A percentile compares a stretch with the other conserved stretches of the same genome.
Conservation (phyloP, 2,113 vertebrate genomes). For the Empidonax traillii region DNA sequence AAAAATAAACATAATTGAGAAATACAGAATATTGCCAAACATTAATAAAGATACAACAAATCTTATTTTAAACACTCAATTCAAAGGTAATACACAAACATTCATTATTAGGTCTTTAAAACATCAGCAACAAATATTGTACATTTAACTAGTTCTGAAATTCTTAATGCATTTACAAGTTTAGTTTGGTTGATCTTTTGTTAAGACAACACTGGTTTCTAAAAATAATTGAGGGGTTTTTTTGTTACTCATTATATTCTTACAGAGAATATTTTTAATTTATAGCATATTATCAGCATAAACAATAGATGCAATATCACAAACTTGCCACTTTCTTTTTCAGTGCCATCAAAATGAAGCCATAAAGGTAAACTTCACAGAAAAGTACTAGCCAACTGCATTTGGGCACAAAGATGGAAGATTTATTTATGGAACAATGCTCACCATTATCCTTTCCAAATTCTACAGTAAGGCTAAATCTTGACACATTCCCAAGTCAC, state of each 20-base stretch:
- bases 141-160: neutral
- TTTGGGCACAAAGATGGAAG: constrained; percentile 19
- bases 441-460: constrained; percentile 49
- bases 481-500: constrained; percentile 43
- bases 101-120: neutral
- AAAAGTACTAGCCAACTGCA: constrained; percentile 24
- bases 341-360: constrained; percentile 27
- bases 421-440: constrained; percentile 56
- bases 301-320: constrained; percentile 10
- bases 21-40: neutral
- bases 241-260: neutral
- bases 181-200: neutral
- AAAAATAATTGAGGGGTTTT: neutral
- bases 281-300: neutral
- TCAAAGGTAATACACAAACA: neutral
- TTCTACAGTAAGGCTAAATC: constrained; percentile 39
- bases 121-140: neutral
- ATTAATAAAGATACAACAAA: neutral
- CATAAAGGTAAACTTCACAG: constrained; percentile 54
- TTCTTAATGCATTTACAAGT: neutral
- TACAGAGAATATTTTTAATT: constrained; percentile 4
- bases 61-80: neutral
- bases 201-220: neutral
- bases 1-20: neutral
- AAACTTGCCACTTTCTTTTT: constrained; percentile 39